Evolutionary conservation across 2,113 vertebrate genomes (phyloP).

Genomic region (Andinoacara biseriatus): DNA sequence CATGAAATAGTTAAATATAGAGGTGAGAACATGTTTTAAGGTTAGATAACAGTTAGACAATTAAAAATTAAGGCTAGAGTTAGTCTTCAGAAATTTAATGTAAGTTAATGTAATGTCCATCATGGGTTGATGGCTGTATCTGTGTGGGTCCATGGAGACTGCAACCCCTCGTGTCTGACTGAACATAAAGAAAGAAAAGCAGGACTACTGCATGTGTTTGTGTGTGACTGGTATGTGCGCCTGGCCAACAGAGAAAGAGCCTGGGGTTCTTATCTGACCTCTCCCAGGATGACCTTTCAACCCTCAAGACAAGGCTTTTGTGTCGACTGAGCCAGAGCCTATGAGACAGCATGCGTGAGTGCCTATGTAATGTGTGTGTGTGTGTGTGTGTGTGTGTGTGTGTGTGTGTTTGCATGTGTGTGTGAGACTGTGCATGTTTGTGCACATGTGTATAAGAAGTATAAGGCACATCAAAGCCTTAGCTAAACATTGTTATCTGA

Average conservation of each 20-base stretch:
- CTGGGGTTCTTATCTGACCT: slow-evolving; percentile 77
- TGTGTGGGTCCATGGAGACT: slow-evolving; percentile 34
- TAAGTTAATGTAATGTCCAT: neutral
- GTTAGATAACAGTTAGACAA: neutral
- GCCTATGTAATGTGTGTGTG: neutral
- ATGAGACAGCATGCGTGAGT: slow-evolving; percentile 49
- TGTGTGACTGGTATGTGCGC: slow-evolving; percentile 68
- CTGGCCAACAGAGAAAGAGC: slow-evolving; percentile 65
- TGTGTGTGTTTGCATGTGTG: slow-evolving; percentile 31
- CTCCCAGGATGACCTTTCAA: slow-evolving; percentile 72
- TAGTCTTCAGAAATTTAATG: neutral
- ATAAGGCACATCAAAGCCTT: slow-evolving; percentile 85
- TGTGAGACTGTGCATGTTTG: slow-evolving; percentile 4
- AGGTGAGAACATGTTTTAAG: neutral
- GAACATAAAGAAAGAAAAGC: slow-evolving; percentile 52
- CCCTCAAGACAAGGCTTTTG: slow-evolving; percentile 74
- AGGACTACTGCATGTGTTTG: slow-evolving; percentile 38
- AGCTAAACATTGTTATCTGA: slow-evolving; percentile 84
- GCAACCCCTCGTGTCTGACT: slow-evolving; percentile 27
- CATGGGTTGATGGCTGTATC: neutral
- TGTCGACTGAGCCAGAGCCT: slow-evolving; percentile 59
- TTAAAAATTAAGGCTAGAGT: neutral
- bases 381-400: slow-evolving; percentile 9
- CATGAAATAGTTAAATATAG: neutral
- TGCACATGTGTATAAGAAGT: slow-evolving; percentile 40